Conservation (phyloP, 2,113 vertebrate species). For the Aldabrachelys gigantea region DNA sequence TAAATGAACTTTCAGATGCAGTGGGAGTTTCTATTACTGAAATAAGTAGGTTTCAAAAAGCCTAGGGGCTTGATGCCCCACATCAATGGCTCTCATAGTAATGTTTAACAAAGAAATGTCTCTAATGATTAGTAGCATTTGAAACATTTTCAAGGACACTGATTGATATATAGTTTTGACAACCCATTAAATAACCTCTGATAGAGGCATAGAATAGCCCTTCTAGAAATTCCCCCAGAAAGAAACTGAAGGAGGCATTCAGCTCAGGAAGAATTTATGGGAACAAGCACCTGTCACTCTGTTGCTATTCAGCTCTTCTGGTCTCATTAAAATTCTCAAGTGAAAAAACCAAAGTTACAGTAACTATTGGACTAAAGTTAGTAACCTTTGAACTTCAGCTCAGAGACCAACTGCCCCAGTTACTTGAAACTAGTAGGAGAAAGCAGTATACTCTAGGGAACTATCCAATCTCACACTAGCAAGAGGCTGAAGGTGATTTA, state of each 20-base stretch:
- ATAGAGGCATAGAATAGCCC: neutral
- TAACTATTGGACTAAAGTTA: neutral
- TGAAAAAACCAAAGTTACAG: neutral
- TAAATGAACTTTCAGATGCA: constrained; percentile 24
- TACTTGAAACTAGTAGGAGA: neutral
- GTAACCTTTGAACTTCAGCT: neutral
- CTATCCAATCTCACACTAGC: neutral
- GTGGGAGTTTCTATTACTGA: neutral
- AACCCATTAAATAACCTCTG: neutral
- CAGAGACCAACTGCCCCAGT: neutral
- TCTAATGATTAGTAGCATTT: neutral
- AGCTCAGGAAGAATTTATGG: neutral
- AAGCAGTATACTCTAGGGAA: neutral
- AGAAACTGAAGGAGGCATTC: neutral
- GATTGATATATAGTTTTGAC: neutral
- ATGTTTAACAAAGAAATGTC: neutral
- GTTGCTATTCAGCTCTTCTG: neutral
- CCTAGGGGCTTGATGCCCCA: neutral
- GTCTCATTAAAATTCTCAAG: neutral
- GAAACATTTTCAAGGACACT: neutral
- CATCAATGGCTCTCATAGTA: neutral
- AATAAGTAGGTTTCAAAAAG: constrained; percentile 17
- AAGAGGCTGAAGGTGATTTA: neutral
- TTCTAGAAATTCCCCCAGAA: constrained; percentile 20
- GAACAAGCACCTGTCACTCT: constrained; percentile 1